Conservation (phyloP, 2,888 invertebrate genomes). For the Margaritifera margaritifera region DNA sequence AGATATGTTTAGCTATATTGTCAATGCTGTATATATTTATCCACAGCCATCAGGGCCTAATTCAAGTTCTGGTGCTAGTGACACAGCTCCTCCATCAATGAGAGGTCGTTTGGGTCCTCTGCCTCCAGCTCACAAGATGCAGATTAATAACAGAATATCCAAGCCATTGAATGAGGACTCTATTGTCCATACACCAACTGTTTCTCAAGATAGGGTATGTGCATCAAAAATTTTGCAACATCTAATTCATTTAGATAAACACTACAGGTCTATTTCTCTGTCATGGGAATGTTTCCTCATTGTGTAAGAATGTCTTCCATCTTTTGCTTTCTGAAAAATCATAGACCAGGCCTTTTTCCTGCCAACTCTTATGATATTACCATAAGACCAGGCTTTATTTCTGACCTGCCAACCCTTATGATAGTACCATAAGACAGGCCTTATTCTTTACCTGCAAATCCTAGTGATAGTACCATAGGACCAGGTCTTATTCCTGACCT, state of each 20-base stretch:
- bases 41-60: not conserved
- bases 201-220: not conserved
- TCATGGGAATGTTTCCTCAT: slow-evolving; percentile 1
- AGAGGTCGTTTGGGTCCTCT: slow-evolving; percentile 76
- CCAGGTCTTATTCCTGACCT: too few species aligned
- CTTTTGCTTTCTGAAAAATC: too few species aligned
- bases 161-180: slow-evolving; percentile 22
- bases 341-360: too few species aligned
- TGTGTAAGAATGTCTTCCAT: not conserved
- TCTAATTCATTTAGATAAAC: not conserved
- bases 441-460: too few species aligned
- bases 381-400: too few species aligned
- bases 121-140: slow-evolving; percentile 56
- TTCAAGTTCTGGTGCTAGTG: slow-evolving; percentile 3
- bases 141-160: slow-evolving; percentile 48
- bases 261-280: not conserved
- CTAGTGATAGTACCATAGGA: too few species aligned
- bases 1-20: too few species aligned
- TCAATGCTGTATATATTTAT: too few species aligned
- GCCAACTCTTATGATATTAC: too few species aligned
- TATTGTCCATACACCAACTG: not conserved
- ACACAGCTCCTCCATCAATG: slow-evolving; percentile 56
- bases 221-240: not conserved
- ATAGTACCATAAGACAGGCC: too few species aligned
- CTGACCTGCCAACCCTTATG: too few species aligned